phyloP scores from a whole-genome alignment of 92 coral and sea anemone genomes.

The Actinostola sp. region DNA sequence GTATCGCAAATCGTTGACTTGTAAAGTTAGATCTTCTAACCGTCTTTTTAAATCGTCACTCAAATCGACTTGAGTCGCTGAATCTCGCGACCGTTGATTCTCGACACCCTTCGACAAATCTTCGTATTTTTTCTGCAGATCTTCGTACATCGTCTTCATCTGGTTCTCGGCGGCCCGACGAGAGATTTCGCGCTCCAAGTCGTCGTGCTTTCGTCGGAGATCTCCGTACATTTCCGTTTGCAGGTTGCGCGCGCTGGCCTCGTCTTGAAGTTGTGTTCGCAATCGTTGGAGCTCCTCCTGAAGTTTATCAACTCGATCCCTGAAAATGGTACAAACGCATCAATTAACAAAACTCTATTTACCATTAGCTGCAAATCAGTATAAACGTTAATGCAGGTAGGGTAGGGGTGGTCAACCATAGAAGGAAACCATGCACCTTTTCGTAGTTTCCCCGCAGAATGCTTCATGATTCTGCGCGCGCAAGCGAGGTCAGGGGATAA shows the following conservation, averaged over 20 bases:
- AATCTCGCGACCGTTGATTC: conserved; percentile 26
- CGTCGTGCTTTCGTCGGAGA: conserved; percentile 92
- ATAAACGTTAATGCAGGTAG: no score
- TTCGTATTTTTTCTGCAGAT: conserved; percentile 84
- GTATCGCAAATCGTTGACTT: conserved; percentile 66
- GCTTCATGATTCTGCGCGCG: no score
- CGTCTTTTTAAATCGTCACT: conserved; percentile 72
- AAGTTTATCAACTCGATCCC: conserved; percentile 81
- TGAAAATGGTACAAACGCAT: conserved; percentile 16
- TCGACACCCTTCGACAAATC: conserved; percentile 56
- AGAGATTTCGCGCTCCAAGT: conserved; percentile 83
- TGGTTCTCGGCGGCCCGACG: conserved; percentile 86
- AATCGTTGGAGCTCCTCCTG: conserved; percentile 78
- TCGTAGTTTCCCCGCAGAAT: no score
- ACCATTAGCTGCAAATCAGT: no score
- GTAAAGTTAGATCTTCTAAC: conserved; percentile 64
- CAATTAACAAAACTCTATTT: background rate
- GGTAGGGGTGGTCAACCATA: no score
- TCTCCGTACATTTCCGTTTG: conserved; percentile 89
- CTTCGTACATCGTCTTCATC: conserved; percentile 84
- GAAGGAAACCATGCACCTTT: no score
- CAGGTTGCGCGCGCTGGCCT: conserved; percentile 70
- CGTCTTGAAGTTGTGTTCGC: conserved; percentile 78
- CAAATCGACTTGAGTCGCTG: conserved; percentile 49
- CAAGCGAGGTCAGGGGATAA: no score